Evolutionary conservation across 1,140 invertebrate species (phyloP), one percentile per base, ranked within the genome.

Genomic region (Acromyrmex heyeri): DNA sequence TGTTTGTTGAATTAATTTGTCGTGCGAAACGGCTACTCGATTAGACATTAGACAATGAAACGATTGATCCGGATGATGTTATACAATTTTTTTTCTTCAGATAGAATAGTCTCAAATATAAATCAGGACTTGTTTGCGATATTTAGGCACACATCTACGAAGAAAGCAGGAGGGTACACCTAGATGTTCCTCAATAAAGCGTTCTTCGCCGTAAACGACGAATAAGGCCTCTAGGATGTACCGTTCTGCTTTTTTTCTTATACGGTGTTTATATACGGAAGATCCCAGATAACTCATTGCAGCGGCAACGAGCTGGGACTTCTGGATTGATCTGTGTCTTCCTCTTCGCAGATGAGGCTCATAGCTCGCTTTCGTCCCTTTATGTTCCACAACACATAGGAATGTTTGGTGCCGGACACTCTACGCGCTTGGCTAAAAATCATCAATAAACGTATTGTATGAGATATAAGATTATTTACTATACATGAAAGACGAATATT

Each of bases 381-480:
- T 12, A 14, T 18, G 16, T 81, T 81, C 78, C 78, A 81, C 3
- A 81, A 21, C 21, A 81, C 78, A 70, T 81, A 81, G 6, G 53
- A 81, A 57, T 70, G 65, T 57, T 57, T 81, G 8, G 65, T 70
- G 21, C 64, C 65, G 3, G 78, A 81, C 4, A 81, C 78, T 81
- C 53, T 81, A 44, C 65, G 65, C 18, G 78, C 64, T 70, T 81
- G 50, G 0, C 78, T 81, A 8, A 57, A 18, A 70, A 59, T 8
- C 0, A 57, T 10, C 18, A 6, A 14, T 24, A 62, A 48, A 65
- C 3, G 3, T 14, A 16, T 38, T 24, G 6, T 5, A 21, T 57
- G 2, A 75, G 12, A 61, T 61, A 18, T 3, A 44, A 44, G 27
- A 61, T 59, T 18, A 59, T 57, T 59, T 24, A 44, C 16, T 61